Evolutionary conservation across 2,797 vertebrate species (phyloP).

Genomic region (Xyrichtys novacula): DNA sequence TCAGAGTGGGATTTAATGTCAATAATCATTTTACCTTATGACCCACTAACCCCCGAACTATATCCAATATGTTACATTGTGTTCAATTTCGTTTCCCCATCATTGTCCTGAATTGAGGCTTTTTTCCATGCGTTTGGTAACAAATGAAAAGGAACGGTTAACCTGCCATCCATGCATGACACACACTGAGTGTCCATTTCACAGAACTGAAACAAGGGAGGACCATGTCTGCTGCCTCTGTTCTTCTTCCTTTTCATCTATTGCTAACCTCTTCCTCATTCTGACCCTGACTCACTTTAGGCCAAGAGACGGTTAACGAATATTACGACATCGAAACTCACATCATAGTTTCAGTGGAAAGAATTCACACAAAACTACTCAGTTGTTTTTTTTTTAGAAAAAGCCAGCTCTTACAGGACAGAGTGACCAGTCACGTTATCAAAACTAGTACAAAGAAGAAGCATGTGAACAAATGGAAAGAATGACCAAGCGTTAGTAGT

Average conservation of each 20-base stretch:
- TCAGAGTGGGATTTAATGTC: too few species aligned
- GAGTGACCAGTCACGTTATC: slow-evolving; percentile 56
- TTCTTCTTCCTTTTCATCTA: slow-evolving; percentile 69
- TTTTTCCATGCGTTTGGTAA: not conserved
- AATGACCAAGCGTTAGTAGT: slow-evolving; percentile 77
- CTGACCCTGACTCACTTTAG: slow-evolving; percentile 77
- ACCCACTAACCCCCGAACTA: not conserved
- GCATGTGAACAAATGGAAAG: slow-evolving; percentile 77
- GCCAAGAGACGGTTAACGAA: slow-evolving; percentile 61
- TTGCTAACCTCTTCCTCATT: slow-evolving; percentile 82
- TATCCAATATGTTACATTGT: not conserved
- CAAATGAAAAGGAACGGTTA: slow-evolving; percentile 38
- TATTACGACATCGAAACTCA: slow-evolving; percentile 83
- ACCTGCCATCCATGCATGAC: slow-evolving; percentile 42
- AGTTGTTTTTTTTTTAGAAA: slow-evolving; percentile 51
- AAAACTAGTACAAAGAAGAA: slow-evolving; percentile 61
- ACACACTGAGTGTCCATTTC: slow-evolving; percentile 46
- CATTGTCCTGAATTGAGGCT: not conserved
- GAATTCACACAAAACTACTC: slow-evolving; percentile 63
- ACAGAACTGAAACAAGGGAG: slow-evolving; percentile 66
- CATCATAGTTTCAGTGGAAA: slow-evolving; percentile 79
- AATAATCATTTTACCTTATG: not conserved
- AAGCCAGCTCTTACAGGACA: slow-evolving; percentile 45
- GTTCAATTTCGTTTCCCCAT: slow-evolving; percentile 5
- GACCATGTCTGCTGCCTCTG: slow-evolving; percentile 39